phyloP scores from a whole-genome alignment of 1,140 invertebrate species.

The Aphelinus certus region DNA sequence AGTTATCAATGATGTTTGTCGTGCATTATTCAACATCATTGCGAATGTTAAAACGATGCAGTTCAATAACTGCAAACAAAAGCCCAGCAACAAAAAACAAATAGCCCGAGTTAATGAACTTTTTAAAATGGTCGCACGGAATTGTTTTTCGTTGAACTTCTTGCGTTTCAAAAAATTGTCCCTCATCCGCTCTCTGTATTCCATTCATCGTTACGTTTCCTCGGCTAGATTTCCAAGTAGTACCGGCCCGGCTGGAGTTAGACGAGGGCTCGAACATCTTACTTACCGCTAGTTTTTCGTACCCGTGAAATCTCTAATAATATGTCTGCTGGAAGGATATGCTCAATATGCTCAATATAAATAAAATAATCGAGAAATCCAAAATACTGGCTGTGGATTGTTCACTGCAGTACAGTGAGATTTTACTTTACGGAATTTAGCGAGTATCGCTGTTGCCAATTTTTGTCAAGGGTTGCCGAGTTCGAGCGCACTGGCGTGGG shows the following conservation, averaged over 20 bases:
- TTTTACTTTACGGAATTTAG: too few relatives aligned
- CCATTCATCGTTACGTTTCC: neutral
- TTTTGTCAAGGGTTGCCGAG: too few relatives aligned
- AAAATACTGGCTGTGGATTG: too few relatives aligned
- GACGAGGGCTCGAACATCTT: neutral
- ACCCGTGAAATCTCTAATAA: neutral
- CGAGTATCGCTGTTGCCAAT: too few relatives aligned
- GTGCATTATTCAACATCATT: too few relatives aligned
- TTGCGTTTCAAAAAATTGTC: neutral
- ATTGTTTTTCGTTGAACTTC: constrained; percentile 23
- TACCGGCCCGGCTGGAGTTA: neutral
- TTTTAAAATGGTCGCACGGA: neutral
- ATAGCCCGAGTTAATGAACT: neutral
- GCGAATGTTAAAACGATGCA: neutral
- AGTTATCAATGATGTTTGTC: too few relatives aligned
- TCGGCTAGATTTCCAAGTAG: constrained; percentile 9
- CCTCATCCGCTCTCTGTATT: neutral
- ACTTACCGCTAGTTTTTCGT: neutral
- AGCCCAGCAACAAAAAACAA: too few relatives aligned
- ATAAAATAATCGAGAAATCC: too few relatives aligned
- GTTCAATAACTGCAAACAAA: neutral
- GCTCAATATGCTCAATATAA: too few relatives aligned
- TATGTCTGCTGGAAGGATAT: too few relatives aligned
- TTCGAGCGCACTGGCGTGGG: too few relatives aligned
- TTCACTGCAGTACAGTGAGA: too few relatives aligned